These are phyloP conservation scores for Vidua macroura DNA, from an alignment of 2,113 vertebrate species.

Conservation along the genomic window DNA sequence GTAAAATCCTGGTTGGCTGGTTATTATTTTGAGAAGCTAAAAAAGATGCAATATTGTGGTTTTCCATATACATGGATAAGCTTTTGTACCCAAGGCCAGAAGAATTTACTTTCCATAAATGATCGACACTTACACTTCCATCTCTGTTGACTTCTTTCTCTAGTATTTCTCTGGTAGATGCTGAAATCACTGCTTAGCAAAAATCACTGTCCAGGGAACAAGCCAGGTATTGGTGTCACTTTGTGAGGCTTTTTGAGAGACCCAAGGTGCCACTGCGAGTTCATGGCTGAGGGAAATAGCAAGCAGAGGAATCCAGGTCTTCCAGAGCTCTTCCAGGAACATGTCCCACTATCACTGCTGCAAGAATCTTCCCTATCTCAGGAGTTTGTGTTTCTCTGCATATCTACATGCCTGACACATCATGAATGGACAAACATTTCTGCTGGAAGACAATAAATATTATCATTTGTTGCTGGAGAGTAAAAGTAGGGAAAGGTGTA, in stretches of 20 bases:
- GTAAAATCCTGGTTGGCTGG: not conserved
- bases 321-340: not conserved
- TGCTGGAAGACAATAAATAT: not conserved
- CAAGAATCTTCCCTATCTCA: not conserved
- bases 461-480: not conserved
- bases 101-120: not conserved
- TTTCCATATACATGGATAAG: not conserved
- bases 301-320: not conserved
- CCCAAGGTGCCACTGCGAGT: not conserved
- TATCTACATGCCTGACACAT: not conserved
- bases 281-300: not conserved
- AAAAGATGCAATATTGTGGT: not conserved
- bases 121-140: not conserved
- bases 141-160: not conserved
- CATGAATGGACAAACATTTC: not conserved
- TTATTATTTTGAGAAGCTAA: not conserved
- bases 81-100: not conserved
- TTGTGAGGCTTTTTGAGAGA: not conserved
- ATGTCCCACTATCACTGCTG: fast-evolving
- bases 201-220: not conserved
- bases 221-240: not conserved
- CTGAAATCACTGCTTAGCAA: not conserved
- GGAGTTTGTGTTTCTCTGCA: not conserved
- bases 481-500: constrained; percentile 9
- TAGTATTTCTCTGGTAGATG: not conserved